Evolutionary conservation across 2,888 invertebrate species (phyloP).

Genomic region (Euzetes globulus): DNA sequence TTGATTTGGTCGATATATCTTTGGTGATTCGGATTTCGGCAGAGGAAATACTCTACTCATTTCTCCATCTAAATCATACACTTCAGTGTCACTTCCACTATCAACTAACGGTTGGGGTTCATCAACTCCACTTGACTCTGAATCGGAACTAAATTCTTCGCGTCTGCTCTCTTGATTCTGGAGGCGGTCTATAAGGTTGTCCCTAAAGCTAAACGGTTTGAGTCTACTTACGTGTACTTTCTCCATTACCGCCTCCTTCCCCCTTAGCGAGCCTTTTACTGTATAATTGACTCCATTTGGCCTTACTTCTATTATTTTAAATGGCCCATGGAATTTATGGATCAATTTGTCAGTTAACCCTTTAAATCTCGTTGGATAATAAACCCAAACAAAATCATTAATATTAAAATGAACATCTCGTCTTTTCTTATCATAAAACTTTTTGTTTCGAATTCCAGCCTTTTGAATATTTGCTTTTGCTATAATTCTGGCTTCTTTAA

Average conservation of each 20-base stretch:
- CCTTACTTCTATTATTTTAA: neutral
- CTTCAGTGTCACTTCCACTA: neutral
- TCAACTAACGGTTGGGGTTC: too few relatives aligned
- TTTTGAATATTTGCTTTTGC: neutral
- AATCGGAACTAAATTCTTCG: too few relatives aligned
- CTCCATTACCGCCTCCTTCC: neutral
- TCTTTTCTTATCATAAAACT: neutral
- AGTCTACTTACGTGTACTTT: constrained; percentile 30
- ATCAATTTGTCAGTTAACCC: constrained; percentile 29
- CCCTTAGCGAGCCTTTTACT: neutral
- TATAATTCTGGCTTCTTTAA: neutral
- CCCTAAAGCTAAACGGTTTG: neutral
- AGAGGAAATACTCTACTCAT: neutral
- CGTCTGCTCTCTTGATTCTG: too few relatives aligned
- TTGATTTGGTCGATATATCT: too few relatives aligned
- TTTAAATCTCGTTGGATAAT: constrained; percentile 12
- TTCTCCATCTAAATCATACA: neutral
- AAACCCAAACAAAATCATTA: constrained; percentile 32
- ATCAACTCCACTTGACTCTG: too few relatives aligned
- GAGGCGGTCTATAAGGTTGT: too few relatives aligned
- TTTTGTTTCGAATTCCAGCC: neutral
- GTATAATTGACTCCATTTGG: neutral
- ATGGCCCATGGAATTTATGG: constrained; percentile 32
- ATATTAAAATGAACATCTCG: neutral
- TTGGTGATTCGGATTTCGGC: too few relatives aligned